Base-by-base conservation (phyloP, 2,797 vertebrate genomes). In the Neosalanx taihuensis region DNA sequence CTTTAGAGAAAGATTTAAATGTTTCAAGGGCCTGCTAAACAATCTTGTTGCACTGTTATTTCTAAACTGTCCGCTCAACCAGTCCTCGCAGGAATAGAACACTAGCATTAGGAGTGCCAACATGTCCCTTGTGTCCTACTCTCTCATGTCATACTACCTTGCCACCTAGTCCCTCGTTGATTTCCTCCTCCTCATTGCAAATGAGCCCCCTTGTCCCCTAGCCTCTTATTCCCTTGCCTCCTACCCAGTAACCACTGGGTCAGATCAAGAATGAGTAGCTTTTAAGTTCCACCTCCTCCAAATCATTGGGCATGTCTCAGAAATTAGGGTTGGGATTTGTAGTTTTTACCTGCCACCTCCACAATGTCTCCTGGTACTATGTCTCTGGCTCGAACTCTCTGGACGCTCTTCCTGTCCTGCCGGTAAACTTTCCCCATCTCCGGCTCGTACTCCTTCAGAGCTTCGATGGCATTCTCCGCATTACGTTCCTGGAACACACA, bases 391-490 rank as follows among this genome's bases (percentile, higher is more conserved):
- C 86, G n/a, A 77, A 93, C 84, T 67, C 92, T 87, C 82, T 93
- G 92, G 30, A 93, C 84, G 0, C 91, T 92, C 83, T 93, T 93
- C 81, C 85, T 91, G 88, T 93, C 92, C 83, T 93, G 92, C 41
- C 92, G 88, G 81, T 93, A 93, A 51, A 93, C 92, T 70, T 93
- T 93, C 1, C 91, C 92, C 92, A 93, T 93, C 76, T 93, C 92
- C 5, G 92, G 92, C 76, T 93, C 92, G 1, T 93, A 93, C 80
- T 93, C 89, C 83, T 93, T 93, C 53, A 93, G 83, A 18, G 92
- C 92, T 81, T 93, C 92, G 0, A 93, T 93, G 71, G 92, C 92
- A 41, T 93, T 93, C 79, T 93, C 92, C 29, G 92, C 92, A 62
- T 93, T 93, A 26, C 91, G 91, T 63, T 93, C 92, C 92, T 93